A percentile compares a stretch with the other conserved stretches of the same genome.
Conservation (phyloP, 2,888 invertebrate genomes). For the Aromia moschata region DNA sequence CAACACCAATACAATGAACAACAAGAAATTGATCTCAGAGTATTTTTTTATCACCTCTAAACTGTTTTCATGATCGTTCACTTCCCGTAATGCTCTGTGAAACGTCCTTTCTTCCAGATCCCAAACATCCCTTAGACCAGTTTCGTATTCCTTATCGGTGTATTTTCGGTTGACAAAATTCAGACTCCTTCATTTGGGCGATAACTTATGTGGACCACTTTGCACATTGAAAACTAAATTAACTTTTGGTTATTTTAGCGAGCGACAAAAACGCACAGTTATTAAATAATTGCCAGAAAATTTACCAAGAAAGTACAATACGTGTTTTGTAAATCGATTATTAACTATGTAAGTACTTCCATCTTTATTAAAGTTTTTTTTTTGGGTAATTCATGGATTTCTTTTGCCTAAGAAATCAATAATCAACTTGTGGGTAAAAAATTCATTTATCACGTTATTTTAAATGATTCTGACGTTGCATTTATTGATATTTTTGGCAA, state of each 20-base stretch:
- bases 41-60: neutral
- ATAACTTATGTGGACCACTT: neutral
- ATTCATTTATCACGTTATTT: too few relatives aligned
- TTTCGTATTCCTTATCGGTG: constrained; percentile 3
- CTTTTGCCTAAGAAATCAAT: constrained; percentile 24
- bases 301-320: constrained; percentile 40
- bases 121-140: constrained; percentile 22
- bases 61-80: constrained; percentile 19
- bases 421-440: constrained; percentile 1
- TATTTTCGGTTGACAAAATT: constrained; percentile 38
- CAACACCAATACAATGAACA: neutral
- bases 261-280: constrained; percentile 36
- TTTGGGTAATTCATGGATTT: constrained; percentile 18
- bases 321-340: constrained; percentile 25
- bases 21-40: neutral
- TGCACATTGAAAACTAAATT: constrained; percentile 5
- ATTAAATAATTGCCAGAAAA: constrained; percentile 38
- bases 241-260: constrained; percentile 40
- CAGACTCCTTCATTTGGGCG: constrained; percentile 43
- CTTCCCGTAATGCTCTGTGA: too few relatives aligned
- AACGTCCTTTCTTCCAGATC: constrained; percentile 33
- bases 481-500: constrained; percentile 27
- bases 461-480: neutral
- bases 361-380: neutral
- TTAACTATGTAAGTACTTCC: constrained; percentile 38